Base-by-base conservation (phyloP, 2,797 vertebrate genomes). In the Gouania willdenowi region DNA sequence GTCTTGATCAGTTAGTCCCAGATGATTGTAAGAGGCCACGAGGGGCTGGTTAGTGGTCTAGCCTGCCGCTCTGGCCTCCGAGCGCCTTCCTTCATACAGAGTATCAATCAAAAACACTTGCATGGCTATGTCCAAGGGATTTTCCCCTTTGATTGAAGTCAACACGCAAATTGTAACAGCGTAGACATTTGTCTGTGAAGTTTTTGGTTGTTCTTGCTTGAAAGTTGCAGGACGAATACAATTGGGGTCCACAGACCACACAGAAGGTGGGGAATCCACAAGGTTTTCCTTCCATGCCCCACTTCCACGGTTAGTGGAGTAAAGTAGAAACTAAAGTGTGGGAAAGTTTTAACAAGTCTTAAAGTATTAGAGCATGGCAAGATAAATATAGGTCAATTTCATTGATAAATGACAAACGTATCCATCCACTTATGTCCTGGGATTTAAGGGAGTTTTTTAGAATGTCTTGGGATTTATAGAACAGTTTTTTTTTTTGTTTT, bases 1-100 rank as follows among this genome's bases (percentile, higher is more conserved):
- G 86, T 89, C 84, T 87, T 79, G 75, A 88, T 89, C 86, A 87
- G 82, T 87, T 89, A 87, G 83, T 50, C 59, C 53, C 54, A 59
- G 58, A 75, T 85, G 77, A 60, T 78, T 83, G 80, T 50, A 51
- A 59, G 33, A 40, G 45, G 55, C 58, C 73, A 72, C 11, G 43
- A 46, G 68, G 79, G 81, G 59, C 64, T 59, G 66, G 73, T 83
- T 84, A 57, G 75, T 62, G 54, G 74, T 81, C 50, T 55, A 22
- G 45, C n/a, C 31, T 26, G 32, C 48, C 68, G n/a, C n/a, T 66
- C 55, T 59, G 30, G 44, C 44, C 56, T 62, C 22, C 17, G 21
- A 38, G 9, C 16, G 28, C 45, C 17, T 26, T 21, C 9, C 21
- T 48, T 69, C 44, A 44, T 32, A 36, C 16, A 34, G n/a, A n/a